A percentile compares a stretch with the other conserved stretches of the same genome.
Evolutionary conservation across 2,888 invertebrate species (phyloP).

Genomic region (Melitaea athalia): DNA sequence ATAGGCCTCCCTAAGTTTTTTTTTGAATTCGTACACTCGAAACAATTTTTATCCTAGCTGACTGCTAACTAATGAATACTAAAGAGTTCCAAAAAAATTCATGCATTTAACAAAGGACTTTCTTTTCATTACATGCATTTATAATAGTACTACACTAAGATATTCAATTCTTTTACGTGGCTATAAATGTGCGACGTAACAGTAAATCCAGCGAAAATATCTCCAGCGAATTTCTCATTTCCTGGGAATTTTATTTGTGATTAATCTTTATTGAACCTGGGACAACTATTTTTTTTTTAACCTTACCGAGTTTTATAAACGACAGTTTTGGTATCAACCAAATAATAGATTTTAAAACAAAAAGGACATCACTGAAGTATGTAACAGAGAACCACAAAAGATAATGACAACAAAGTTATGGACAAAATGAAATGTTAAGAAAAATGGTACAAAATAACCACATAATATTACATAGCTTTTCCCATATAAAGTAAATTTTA

Average conservation of each 20-base stretch:
- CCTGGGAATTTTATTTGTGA: slow-evolving; percentile 2
- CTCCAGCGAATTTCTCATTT: slow-evolving; percentile 16
- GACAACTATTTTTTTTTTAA: neutral
- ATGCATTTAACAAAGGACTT: neutral
- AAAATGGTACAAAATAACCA: too few relatives aligned
- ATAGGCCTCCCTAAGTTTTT: too few relatives aligned
- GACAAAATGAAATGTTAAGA: too few relatives aligned
- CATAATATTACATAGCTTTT: too few relatives aligned
- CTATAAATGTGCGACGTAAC: slow-evolving; percentile 31
- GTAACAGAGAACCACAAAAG: too few relatives aligned
- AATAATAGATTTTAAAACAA: too few relatives aligned
- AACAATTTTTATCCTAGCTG: too few relatives aligned
- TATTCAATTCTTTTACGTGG: slow-evolving; percentile 33
- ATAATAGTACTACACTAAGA: slow-evolving; percentile 10
- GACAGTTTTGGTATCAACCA: too few relatives aligned
- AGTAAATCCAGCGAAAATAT: slow-evolving; percentile 27
- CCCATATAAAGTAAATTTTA: neutral
- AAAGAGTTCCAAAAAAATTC: neutral
- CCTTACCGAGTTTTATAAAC: too few relatives aligned
- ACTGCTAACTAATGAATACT: neutral
- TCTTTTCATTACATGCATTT: neutral
- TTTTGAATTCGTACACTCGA: too few relatives aligned
- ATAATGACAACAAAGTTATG: too few relatives aligned
- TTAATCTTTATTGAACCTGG: slow-evolving; percentile 15
- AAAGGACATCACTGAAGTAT: too few relatives aligned